Evolutionary conservation across 2,888 invertebrate species (phyloP).

Genomic region (Diogma glabrata): DNA sequence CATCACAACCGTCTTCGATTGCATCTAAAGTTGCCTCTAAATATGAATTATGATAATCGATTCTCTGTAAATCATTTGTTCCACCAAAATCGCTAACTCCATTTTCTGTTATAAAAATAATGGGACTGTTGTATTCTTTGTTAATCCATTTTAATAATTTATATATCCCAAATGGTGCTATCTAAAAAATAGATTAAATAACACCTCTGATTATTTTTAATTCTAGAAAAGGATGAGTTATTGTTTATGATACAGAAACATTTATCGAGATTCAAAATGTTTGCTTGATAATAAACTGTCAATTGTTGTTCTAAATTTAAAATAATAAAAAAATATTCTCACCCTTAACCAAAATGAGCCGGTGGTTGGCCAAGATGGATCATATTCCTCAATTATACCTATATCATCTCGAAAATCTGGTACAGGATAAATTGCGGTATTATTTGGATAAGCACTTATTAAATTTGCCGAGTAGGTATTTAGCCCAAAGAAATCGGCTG

Average conservation of each 20-base stretch:
- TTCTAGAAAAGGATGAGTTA: too few species aligned
- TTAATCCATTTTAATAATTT: constrained; percentile 51
- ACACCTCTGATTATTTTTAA: too few species aligned
- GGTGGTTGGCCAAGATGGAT: constrained; percentile 47
- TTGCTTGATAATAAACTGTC: too few species aligned
- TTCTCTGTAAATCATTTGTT: constrained; percentile 38
- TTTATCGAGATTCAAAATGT: too few species aligned
- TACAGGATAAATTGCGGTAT: constrained; percentile 29
- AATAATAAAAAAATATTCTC: too few species aligned
- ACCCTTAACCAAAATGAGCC: constrained; percentile 50
- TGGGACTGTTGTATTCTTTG: constrained; percentile 44
- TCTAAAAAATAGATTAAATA: too few species aligned
- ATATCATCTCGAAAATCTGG: constrained; percentile 51
- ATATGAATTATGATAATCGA: constrained; percentile 41
- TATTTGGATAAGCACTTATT: constrained; percentile 36
- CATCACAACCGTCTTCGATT: constrained; percentile 45
- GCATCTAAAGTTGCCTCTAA: constrained; percentile 31
- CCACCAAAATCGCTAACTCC: constrained; percentile 42
- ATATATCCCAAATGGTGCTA: constrained; percentile 53
- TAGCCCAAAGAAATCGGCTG: constrained; percentile 61
- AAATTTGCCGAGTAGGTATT: constrained; percentile 53
- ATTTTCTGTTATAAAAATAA: constrained; percentile 48
- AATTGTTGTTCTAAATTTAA: too few species aligned
- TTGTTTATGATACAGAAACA: too few species aligned
- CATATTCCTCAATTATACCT: constrained; percentile 43